These are phyloP conservation scores for Lapara coniferarum DNA, from an alignment of 2,888 invertebrate species.

Conservation along the genomic window DNA sequence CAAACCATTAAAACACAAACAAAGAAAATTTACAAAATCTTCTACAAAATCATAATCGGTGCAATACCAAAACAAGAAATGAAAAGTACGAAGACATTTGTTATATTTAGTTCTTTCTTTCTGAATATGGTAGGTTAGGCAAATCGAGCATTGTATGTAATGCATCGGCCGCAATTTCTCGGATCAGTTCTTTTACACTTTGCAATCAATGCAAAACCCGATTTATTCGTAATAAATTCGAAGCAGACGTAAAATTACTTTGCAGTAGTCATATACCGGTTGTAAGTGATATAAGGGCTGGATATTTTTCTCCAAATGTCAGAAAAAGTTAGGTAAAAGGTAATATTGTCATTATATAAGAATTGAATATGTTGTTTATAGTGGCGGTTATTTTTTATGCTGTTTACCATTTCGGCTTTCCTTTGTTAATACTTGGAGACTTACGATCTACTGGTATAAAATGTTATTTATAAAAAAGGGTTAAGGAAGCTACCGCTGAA, in stretches of 20 bases:
- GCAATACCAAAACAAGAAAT: too few relatives aligned
- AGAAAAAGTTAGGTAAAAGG: conserved; percentile 2
- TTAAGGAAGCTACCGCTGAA: too few relatives aligned
- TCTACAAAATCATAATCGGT: too few relatives aligned
- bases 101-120: too few relatives aligned
- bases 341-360: neutral
- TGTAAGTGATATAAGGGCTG: neutral
- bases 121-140: neutral
- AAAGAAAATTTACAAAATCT: too few relatives aligned
- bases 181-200: neutral
- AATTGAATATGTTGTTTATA: neutral
- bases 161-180: neutral
- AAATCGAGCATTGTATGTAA: conserved; percentile 1
- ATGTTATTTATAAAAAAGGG: too few relatives aligned
- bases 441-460: too few relatives aligned
- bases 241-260: conserved; percentile 4
- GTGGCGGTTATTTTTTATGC: neutral
- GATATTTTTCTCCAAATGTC: neutral
- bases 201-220: conserved; percentile 13
- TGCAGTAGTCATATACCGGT: neutral
- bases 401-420: too few relatives aligned
- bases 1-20: too few relatives aligned
- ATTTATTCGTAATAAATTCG: conserved; percentile 8
- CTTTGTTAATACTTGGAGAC: too few relatives aligned
- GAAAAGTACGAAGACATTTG: too few relatives aligned